Conservation (phyloP, 2,113 vertebrate genomes). For the Pampusana beccarii region DNA sequence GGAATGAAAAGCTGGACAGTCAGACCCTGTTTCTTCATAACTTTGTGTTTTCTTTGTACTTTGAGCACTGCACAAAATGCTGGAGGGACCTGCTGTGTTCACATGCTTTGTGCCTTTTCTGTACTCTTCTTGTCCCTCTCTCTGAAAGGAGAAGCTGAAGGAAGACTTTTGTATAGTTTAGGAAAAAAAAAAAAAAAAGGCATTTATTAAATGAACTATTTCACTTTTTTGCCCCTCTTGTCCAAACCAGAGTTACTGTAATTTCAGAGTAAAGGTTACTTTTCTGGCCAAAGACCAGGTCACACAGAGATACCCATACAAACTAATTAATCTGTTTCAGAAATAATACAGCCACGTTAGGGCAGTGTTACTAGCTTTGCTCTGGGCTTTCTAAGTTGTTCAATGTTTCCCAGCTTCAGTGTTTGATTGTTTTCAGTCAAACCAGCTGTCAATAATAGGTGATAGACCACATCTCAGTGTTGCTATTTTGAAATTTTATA, state of each 20-base stretch:
- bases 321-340: neutral
- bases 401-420: neutral
- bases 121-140: neutral
- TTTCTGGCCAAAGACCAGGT: neutral
- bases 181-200: neutral
- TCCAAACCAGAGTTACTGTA: neutral
- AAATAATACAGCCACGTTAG: neutral
- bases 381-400: neutral
- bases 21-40: neutral
- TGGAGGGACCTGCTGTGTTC: neutral
- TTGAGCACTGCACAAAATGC: neutral
- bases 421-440: neutral
- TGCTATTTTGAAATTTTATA: neutral
- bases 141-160: neutral
- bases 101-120: neutral
- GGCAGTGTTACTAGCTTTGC: neutral
- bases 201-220: neutral
- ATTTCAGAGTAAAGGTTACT: neutral
- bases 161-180: neutral
- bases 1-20: slow-evolving; percentile 13
- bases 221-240: neutral
- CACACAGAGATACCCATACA: neutral
- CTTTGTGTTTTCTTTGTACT: slow-evolving; percentile 30
- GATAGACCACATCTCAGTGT: neutral
- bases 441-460: neutral